Percentiles rank a stretch among this genome's conserved stretches.
Conservation (phyloP, 1,140 invertebrate genomes). For the Lepidurus apus region DNA sequence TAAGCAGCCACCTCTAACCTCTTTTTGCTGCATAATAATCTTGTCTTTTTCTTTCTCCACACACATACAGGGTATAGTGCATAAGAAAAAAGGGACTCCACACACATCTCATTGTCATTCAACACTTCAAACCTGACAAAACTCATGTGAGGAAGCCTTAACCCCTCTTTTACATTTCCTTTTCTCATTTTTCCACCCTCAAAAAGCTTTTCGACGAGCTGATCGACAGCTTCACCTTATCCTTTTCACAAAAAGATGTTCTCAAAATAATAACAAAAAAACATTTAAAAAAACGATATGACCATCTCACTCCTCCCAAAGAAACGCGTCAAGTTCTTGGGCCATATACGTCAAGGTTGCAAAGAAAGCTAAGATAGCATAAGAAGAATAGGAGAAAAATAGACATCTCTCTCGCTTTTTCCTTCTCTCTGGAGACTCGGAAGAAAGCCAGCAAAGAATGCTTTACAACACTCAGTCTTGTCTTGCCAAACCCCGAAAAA, state of each 20-base stretch:
- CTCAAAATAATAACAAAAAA: neutral
- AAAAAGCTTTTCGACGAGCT: neutral
- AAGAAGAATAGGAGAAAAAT: constrained; percentile 6
- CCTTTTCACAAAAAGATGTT: neutral
- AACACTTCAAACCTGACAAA: constrained; percentile 21
- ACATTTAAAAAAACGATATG: neutral
- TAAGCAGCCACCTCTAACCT: neutral
- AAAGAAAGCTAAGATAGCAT: neutral
- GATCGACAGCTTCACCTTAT: neutral
- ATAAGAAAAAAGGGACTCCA: neutral
- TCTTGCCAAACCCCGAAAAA: neutral
- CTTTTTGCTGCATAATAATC: neutral
- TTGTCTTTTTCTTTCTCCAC: neutral
- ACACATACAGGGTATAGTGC: neutral
- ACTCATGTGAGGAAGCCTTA: constrained; percentile 14
- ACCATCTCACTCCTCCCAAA: neutral
- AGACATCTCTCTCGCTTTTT: neutral
- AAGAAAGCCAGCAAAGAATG: neutral
- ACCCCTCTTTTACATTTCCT: constrained; percentile 13
- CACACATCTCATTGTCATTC: constrained; percentile 5
- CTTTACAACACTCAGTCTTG: constrained; percentile 21
- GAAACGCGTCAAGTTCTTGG: neutral
- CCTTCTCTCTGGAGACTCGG: neutral
- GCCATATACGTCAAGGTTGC: neutral
- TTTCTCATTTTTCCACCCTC: neutral